Base-by-base conservation (phyloP, 2,888 invertebrate species). In the Mythimna albipuncta region DNA sequence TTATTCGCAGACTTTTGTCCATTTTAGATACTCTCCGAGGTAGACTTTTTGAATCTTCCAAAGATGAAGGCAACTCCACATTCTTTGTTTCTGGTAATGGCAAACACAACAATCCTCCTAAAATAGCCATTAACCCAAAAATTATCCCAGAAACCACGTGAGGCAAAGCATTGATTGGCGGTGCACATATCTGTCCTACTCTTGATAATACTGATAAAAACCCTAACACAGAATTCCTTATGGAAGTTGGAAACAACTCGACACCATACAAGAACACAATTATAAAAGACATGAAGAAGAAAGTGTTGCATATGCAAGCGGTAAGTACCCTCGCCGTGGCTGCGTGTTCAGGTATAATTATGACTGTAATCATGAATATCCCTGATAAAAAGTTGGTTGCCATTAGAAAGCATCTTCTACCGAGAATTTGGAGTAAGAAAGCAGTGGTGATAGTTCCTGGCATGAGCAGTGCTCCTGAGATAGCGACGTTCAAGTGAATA, bases 201-300 rank as follows among this genome's bases (percentile, higher is more conserved):
- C 99, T 97, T 0, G 98, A 98, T 81, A 98, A 96, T 94, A 98
- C 97, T 0, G 98, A 98, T 62, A 98, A 97, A 19, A 98, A 95
- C 1, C 99, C 99, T 80, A 99, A 97, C 0, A 98, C 98, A 64
- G 98, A 97, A 89, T 98, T 98, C 44, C 99, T 96, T 0, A 98
- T 97, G 2, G 98, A 97, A 0, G 99, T 99, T 0, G 99, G 99
- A 90, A 98, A 99, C 26, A 98, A 91, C 93, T 99, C 99, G 0
- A 98, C 98, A 1, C 98, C 97, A 90, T 98, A 99, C 26, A 99
- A 97, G 91, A 98, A 99, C 7, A 97, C 97, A 44, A 98, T 97
- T 0, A 98, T 98, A 89, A 99, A 99, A 0, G 98, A 97, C 63
- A 98, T 97, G 1, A 98, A 98, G 84, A 98, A 97, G 26, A 98